A percentile compares a stretch with the other conserved stretches of the same genome.
phyloP scores from a whole-genome alignment of 2,113 vertebrate species.

The Antennarius striatus region DNA sequence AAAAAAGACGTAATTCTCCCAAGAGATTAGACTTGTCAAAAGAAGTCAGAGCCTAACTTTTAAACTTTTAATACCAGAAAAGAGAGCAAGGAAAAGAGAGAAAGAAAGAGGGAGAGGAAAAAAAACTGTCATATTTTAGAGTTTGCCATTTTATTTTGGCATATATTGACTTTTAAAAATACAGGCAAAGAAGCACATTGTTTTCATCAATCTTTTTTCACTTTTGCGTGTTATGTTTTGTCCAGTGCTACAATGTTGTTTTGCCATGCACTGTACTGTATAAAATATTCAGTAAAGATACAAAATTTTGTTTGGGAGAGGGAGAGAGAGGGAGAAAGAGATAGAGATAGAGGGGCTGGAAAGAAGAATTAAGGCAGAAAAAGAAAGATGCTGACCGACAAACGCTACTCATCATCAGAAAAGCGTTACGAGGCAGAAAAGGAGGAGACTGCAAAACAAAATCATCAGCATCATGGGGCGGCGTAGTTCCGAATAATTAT shows the following conservation, averaged over 20 bases:
- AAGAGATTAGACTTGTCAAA: slow-evolving; percentile 25
- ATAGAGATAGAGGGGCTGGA: no score
- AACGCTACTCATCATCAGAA: neutral
- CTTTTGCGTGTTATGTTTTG: no score
- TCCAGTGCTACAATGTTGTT: no score
- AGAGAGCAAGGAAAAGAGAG: neutral
- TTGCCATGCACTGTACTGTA: no score
- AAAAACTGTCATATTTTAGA: neutral
- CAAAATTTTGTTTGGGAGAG: neutral
- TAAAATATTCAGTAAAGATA: neutral
- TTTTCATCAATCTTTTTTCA: no score
- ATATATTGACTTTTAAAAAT: no score
- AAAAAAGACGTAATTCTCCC: slow-evolving; percentile 20
- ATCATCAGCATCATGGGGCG: neutral
- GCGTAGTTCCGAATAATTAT: slow-evolving; percentile 25
- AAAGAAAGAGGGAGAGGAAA: neutral
- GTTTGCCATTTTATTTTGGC: no score
- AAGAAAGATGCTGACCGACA: neutral
- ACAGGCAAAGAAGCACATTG: no score
- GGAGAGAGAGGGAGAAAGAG: slow-evolving; percentile 4
- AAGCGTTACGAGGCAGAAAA: neutral
- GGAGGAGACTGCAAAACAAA: neutral
- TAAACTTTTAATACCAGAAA: neutral
- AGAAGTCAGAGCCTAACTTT: slow-evolving; percentile 7
- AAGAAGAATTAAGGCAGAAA: slow-evolving; percentile 4